Evolutionary conservation across 2,113 vertebrate species (phyloP).

Genomic region (Butorides virescens): DNA sequence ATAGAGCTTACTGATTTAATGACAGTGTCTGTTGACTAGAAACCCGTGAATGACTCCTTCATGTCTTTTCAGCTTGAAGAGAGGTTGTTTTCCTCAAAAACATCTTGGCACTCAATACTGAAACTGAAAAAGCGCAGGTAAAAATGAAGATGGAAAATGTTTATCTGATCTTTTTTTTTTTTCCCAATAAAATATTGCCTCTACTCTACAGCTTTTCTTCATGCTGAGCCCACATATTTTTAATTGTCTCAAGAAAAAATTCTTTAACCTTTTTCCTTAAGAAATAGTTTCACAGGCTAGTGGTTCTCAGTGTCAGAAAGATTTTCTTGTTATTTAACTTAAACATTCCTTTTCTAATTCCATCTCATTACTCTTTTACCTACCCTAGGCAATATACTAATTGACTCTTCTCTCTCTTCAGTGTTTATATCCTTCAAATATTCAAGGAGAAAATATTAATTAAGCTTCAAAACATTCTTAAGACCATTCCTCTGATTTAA

Average conservation of each 20-base stretch:
- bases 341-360: not conserved
- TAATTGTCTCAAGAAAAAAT: not conserved
- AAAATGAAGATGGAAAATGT: not conserved
- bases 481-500: not conserved
- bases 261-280: not conserved
- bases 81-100: not conserved
- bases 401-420: not conserved
- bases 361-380: not conserved
- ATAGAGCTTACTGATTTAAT: not conserved
- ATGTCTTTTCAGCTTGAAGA: not conserved
- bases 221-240: not conserved
- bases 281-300: not conserved
- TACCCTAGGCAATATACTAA: not conserved
- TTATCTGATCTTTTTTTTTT: not conserved
- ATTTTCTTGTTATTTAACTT: not conserved
- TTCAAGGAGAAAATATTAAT: not conserved
- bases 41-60: not conserved
- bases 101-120: not conserved
- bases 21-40: not conserved
- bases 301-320: not conserved
- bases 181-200: not conserved
- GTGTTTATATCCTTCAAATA: not conserved
- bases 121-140: not conserved
- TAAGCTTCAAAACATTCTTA: not conserved
- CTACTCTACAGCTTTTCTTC: not conserved